These are phyloP conservation scores for Neoitamus cyanurus DNA, from an alignment of 2,888 invertebrate species.

Conservation along the genomic window DNA sequence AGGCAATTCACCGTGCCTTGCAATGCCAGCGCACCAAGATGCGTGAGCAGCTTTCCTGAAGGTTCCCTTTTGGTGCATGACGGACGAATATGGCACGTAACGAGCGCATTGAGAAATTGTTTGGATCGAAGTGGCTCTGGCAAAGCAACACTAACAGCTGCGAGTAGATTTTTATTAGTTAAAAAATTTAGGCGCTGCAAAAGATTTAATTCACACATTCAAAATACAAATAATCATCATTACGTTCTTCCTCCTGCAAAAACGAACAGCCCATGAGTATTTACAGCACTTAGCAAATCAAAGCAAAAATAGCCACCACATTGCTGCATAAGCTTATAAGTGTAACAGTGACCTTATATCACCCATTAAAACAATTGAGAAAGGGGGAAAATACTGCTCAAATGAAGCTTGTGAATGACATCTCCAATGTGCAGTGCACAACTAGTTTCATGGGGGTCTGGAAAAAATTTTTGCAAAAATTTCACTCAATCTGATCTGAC, in stretches of 20 bases:
- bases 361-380: not conserved
- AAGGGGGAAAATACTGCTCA: not conserved
- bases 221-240: not conserved
- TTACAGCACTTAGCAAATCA: not conserved
- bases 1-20: not conserved
- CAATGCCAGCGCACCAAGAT: constrained; percentile 1
- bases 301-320: not conserved
- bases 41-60: constrained; percentile 5
- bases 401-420: not conserved
- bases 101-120: not conserved
- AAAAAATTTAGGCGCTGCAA: not conserved
- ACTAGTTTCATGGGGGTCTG: not conserved
- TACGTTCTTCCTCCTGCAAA: not conserved
- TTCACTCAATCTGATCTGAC: not conserved
- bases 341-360: not conserved
- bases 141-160: not conserved
- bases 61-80: constrained; percentile 5
- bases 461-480: not conserved
- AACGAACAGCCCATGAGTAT: not conserved
- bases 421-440: not conserved
- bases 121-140: not conserved
- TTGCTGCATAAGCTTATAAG: not conserved
- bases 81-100: not conserved
- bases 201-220: not conserved
- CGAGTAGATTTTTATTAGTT: not conserved